Conservation (phyloP, 2,888 invertebrate genomes). For the Zaprionus bogoriensis region DNA sequence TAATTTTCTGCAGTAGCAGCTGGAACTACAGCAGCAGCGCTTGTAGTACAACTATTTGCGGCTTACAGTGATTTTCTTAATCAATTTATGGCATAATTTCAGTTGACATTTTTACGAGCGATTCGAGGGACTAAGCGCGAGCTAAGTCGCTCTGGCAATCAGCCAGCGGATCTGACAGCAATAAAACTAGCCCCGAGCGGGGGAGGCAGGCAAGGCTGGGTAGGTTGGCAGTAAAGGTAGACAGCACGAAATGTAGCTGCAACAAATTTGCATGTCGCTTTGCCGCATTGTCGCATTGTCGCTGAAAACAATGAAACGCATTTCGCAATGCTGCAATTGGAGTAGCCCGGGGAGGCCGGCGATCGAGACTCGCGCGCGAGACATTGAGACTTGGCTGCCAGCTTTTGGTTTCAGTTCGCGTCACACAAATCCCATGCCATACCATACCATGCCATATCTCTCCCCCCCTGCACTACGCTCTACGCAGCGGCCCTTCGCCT, state of each 20-base stretch:
- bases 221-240: not conserved
- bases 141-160: constrained; percentile 49
- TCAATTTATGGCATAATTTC: constrained; percentile 69
- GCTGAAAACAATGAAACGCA: constrained; percentile 59
- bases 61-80: constrained; percentile 47
- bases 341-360: constrained; percentile 33
- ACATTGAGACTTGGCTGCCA: constrained; percentile 42
- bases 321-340: constrained; percentile 69
- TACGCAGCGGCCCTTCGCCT: constrained; percentile 42
- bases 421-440: constrained; percentile 18
- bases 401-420: constrained; percentile 50
- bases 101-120: constrained; percentile 54
- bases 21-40: constrained; percentile 10
- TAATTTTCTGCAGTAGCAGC: not conserved
- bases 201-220: too few relatives aligned
- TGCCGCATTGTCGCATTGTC: constrained; percentile 42
- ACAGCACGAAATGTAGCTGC: constrained; percentile 9
- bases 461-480: constrained; percentile 10
- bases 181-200: constrained; percentile 52
- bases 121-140: constrained; percentile 38
- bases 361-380: constrained; percentile 1
- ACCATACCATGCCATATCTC: not conserved
- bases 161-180: constrained; percentile 46
- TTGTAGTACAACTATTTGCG: constrained; percentile 34
- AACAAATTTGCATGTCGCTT: constrained; percentile 51